These are phyloP conservation scores for Rhadinocentrus ornatus DNA, from an alignment of 2,797 vertebrate species.

Conservation along the genomic window DNA sequence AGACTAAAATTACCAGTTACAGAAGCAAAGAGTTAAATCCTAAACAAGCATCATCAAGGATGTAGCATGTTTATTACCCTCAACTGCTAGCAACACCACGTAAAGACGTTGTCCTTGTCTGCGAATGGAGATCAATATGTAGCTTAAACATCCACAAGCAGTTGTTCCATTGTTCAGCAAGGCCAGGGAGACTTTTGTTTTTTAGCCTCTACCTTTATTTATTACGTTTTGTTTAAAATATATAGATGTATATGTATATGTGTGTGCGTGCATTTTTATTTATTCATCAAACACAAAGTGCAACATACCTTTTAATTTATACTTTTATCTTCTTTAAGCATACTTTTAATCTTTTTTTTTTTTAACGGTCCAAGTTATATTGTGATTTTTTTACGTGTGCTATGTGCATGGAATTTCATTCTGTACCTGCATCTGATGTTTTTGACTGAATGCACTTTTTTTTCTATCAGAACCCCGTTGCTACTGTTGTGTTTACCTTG, in stretches of 20 bases:
- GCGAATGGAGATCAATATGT: background rate
- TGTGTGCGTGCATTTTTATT: no score
- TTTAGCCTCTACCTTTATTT: background rate
- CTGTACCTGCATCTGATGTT: background rate
- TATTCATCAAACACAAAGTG: no score
- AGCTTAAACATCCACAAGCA: background rate
- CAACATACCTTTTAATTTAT: no score
- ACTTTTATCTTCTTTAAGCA: no score
- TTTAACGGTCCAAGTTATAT: no score
- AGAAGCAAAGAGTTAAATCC: slow-evolving; percentile 18
- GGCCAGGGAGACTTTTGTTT: slow-evolving; percentile 9
- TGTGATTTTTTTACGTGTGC: no score
- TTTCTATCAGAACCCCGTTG: background rate
- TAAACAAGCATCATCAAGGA: background rate
- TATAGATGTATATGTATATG: no score
- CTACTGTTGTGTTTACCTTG: slow-evolving; percentile 7
- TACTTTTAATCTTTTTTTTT: no score
- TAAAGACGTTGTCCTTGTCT: slow-evolving; percentile 1
- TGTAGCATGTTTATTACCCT: background rate
- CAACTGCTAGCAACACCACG: slow-evolving; percentile 2
- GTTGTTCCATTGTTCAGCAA: slow-evolving; percentile 35
- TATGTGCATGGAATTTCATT: no score
- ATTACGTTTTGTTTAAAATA: no score
- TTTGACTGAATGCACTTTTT: background rate
- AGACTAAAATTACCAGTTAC: slow-evolving; percentile 25